Conservation (phyloP, 2,888 invertebrate genomes). For the Piscicola geometra region DNA sequence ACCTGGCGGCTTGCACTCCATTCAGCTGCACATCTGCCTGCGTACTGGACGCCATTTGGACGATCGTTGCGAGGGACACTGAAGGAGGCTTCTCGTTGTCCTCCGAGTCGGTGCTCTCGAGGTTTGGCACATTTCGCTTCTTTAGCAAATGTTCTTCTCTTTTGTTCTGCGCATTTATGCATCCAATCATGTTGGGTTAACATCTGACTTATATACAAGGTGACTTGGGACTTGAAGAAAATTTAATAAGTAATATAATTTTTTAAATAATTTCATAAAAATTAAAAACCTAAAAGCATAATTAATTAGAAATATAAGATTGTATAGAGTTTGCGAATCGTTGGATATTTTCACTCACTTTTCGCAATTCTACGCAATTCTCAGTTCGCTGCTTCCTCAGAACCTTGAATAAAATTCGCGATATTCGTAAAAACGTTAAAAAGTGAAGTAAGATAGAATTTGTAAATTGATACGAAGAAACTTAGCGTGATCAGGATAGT, state of each 20-base stretch:
- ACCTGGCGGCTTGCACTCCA: conserved; percentile 83
- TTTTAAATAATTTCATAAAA: too few relatives aligned
- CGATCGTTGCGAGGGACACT: conserved; percentile 69
- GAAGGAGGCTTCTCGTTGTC: conserved; percentile 53
- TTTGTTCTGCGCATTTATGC: conserved; percentile 74
- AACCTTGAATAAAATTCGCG: too few relatives aligned
- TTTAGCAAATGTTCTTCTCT: conserved; percentile 93
- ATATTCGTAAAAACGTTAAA: too few relatives aligned
- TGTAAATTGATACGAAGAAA: too few relatives aligned
- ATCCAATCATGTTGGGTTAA: too few relatives aligned
- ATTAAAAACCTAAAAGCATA: too few relatives aligned
- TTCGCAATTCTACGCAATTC: conserved; percentile 90
- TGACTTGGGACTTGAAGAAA: too few relatives aligned
- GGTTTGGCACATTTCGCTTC: conserved; percentile 87
- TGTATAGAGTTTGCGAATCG: too few relatives aligned
- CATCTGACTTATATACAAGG: too few relatives aligned
- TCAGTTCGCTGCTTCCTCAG: conserved; percentile 94
- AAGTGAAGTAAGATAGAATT: neutral
- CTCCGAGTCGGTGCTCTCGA: conserved; percentile 69
- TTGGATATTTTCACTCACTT: too few relatives aligned
- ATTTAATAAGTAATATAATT: too few relatives aligned
- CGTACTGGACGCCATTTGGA: conserved; percentile 74
- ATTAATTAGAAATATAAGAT: too few relatives aligned
- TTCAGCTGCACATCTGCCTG: conserved; percentile 76
- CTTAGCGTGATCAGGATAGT: neutral